Conservation (phyloP, 2,113 vertebrate genomes). For the Hemibates koningsi region DNA sequence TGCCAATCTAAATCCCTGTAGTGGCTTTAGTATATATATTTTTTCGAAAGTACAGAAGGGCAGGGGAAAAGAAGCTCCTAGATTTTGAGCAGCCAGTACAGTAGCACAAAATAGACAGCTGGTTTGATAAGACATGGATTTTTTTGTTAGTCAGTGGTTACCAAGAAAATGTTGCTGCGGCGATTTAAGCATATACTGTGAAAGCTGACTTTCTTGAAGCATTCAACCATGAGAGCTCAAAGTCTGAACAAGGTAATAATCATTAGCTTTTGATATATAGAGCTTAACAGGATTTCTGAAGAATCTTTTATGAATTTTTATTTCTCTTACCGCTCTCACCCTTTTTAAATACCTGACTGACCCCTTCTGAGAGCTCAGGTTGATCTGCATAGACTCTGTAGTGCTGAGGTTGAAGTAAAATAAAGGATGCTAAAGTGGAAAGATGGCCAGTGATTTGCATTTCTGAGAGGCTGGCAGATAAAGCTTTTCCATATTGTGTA, state of each 20-base stretch:
- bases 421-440: not conserved
- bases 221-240: not conserved
- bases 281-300: conserved; percentile 22
- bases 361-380: not conserved
- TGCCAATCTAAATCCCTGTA: not conserved
- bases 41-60: not conserved
- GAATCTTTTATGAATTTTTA: not conserved
- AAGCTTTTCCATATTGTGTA: conserved; percentile 19
- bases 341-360: conserved; percentile 2
- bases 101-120: not conserved
- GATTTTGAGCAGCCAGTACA: not conserved
- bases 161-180: not conserved
- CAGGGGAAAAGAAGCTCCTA: not conserved
- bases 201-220: not conserved
- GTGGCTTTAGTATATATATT: not conserved
- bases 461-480: not conserved
- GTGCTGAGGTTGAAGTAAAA: not conserved
- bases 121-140: not conserved
- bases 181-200: not conserved
- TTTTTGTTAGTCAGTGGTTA: not conserved
- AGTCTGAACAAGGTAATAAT: not conserved
- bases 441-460: not conserved
- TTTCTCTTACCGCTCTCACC: not conserved
- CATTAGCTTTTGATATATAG: not conserved
- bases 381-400: not conserved